Evolutionary conservation across 1,140 invertebrate genomes (phyloP).

Genomic region (Atta colombica): DNA sequence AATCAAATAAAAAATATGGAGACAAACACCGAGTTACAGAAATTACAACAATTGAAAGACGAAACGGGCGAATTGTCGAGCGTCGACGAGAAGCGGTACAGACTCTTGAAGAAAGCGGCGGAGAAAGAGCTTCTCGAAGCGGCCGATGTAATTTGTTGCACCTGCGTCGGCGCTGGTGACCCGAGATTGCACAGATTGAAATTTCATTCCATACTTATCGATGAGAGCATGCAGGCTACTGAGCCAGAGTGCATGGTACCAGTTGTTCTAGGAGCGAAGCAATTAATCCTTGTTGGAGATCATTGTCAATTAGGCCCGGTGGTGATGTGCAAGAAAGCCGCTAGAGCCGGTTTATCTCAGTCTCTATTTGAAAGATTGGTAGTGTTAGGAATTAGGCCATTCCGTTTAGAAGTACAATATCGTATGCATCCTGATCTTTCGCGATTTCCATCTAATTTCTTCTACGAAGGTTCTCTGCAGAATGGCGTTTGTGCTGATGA

Average conservation of each 20-base stretch:
- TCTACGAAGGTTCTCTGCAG: conserved; percentile 99
- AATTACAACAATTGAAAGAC: conserved; percentile 98
- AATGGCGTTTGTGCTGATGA: conserved; percentile 99
- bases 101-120: conserved; percentile 95
- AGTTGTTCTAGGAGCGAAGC: conserved; percentile 98
- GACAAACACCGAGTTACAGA: conserved; percentile 95
- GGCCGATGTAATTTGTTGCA: conserved; percentile 99
- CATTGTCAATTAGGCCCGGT: conserved; percentile 99
- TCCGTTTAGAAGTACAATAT: conserved; percentile 99
- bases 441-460: conserved; percentile 99
- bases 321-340: conserved; percentile 99
- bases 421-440: conserved; percentile 99
- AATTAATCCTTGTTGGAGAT: conserved; percentile 98
- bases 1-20: conserved; percentile 99
- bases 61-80: conserved; percentile 98
- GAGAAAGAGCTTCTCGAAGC: conserved; percentile 97
- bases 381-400: conserved; percentile 97
- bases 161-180: conserved; percentile 99
- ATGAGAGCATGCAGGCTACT: conserved; percentile 98
- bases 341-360: conserved; percentile 98
- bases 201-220: conserved; percentile 99
- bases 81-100: conserved; percentile 97
- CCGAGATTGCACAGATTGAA: conserved; percentile 95
- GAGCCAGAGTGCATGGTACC: conserved; percentile 99
- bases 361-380: conserved; percentile 99